These are phyloP conservation scores for Mormyrus proboscirostris DNA, from an alignment of 2,797 vertebrate genomes.

Conservation along the genomic window DNA sequence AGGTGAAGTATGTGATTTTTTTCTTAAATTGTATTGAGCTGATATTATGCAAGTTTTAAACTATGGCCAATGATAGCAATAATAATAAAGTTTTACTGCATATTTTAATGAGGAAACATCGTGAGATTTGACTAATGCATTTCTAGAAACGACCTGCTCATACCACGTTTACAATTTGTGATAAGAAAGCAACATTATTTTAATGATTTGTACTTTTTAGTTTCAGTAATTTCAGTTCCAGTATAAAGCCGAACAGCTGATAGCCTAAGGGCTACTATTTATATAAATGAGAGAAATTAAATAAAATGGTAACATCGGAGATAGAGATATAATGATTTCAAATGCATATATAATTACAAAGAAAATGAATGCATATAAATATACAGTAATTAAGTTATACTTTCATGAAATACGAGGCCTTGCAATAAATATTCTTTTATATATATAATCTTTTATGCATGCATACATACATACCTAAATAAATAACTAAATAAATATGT, in stretches of 20 bases:
- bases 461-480: not conserved
- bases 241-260: not conserved
- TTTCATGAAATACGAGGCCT: not conserved
- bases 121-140: not conserved
- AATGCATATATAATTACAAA: not conserved
- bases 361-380: not conserved
- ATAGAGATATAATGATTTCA: not conserved
- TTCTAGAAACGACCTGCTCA: not conserved
- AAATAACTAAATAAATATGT: not conserved
- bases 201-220: not conserved
- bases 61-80: not conserved
- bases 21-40: not conserved
- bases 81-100: not conserved
- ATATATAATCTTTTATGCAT: not conserved
- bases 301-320: not conserved
- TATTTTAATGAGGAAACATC: not conserved
- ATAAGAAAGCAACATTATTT: not conserved
- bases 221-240: not conserved
- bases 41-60: not conserved
- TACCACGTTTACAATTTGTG: not conserved
- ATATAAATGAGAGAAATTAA: not conserved
- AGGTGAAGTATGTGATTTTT: not conserved
- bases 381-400: not conserved
- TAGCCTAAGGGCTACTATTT: not conserved
- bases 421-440: not conserved